phyloP scores from a whole-genome alignment of 2,113 vertebrate genomes.

The Pardalotus punctatus region DNA sequence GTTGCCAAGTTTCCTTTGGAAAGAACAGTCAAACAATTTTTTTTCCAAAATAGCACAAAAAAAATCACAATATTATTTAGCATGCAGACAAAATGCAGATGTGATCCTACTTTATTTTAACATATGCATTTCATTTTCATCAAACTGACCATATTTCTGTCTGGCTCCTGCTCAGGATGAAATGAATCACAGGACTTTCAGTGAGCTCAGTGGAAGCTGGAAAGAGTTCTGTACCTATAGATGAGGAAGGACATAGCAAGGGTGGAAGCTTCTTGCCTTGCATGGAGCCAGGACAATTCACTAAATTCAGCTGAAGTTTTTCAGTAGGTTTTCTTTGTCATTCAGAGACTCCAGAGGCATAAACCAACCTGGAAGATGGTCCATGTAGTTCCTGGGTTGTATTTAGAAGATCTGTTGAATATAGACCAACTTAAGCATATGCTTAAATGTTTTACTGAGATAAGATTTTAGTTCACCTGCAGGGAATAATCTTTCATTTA shows the following conservation, averaged over 20 bases:
- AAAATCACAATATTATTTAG: neutral
- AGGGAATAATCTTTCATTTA: neutral
- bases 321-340: neutral
- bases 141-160: neutral
- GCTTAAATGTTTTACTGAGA: neutral
- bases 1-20: constrained; percentile 47
- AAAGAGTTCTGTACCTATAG: neutral
- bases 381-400: neutral
- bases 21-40: neutral
- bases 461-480: neutral
- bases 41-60: neutral
- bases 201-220: neutral
- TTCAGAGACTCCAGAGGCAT: neutral
- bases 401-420: neutral
- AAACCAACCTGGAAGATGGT: neutral
- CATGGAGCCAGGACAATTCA: neutral
- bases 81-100: constrained; percentile 33
- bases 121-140: constrained; percentile 43
- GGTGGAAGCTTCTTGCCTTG: neutral
- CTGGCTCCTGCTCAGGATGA: neutral
- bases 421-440: neutral
- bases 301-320: neutral
- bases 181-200: neutral
- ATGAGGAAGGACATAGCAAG: neutral
- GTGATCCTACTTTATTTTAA: constrained; percentile 30